Evolutionary conservation across 2,888 invertebrate species (phyloP).

Genomic region (Chaitophorus viminalis): DNA sequence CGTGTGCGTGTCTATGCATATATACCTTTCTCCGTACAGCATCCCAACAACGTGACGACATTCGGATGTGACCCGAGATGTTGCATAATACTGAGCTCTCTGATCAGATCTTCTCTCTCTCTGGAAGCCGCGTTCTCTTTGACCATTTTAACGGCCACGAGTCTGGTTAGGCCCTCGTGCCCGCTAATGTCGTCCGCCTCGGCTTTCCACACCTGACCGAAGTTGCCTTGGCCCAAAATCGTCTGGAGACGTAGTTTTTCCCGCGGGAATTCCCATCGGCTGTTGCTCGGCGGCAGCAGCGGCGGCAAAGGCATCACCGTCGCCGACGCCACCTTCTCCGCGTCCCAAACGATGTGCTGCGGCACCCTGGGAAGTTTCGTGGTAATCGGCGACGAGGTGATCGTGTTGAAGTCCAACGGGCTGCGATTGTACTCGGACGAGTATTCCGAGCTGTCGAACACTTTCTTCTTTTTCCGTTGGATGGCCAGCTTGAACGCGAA

Average conservation of each 20-base stretch:
- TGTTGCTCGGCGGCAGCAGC: slow-evolving; percentile 42
- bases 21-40: slow-evolving; percentile 84
- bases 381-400: slow-evolving; percentile 64
- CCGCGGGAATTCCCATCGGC: slow-evolving; percentile 80
- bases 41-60: slow-evolving; percentile 82
- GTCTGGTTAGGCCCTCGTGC: slow-evolving; percentile 79
- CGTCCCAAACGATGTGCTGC: slow-evolving; percentile 65
- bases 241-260: slow-evolving; percentile 81
- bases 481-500: slow-evolving; percentile 64
- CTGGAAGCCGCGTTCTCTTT: slow-evolving; percentile 81
- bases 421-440: slow-evolving; percentile 69
- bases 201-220: slow-evolving; percentile 87
- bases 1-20: not conserved
- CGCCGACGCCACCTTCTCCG: slow-evolving; percentile 56
- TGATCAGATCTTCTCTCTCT: slow-evolving; percentile 79
- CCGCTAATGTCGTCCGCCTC: slow-evolving; percentile 83
- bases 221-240: slow-evolving; percentile 84
- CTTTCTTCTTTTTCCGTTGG: slow-evolving; percentile 66
- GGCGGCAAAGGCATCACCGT: not conserved
- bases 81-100: slow-evolving; percentile 83
- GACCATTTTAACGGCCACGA: slow-evolving; percentile 87
- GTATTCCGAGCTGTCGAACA: slow-evolving; percentile 70
- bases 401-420: slow-evolving; percentile 63
- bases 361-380: slow-evolving; percentile 65
- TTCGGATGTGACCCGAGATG: slow-evolving; percentile 84